These are phyloP conservation scores for Carcinoscorpius rotundicauda DNA, from an alignment of 1,140 invertebrate species.

Conservation along the genomic window DNA sequence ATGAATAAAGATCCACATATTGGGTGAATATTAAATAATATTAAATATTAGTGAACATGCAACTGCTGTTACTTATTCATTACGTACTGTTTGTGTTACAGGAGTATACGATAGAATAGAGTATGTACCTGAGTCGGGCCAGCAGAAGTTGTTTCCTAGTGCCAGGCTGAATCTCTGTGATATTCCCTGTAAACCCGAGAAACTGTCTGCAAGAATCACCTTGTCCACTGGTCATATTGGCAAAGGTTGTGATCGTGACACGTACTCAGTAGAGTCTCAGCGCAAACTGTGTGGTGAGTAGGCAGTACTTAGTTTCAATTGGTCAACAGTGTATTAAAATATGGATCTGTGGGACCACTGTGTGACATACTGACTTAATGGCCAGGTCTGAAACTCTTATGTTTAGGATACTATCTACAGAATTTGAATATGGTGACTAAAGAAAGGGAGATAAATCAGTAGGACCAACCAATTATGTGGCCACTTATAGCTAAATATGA, in stretches of 20 bases:
- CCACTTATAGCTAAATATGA: too few species aligned
- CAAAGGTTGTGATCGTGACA: conserved; percentile 79
- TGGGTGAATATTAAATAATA: too few species aligned
- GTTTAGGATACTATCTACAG: too few species aligned
- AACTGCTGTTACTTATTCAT: too few species aligned
- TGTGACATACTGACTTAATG: too few species aligned
- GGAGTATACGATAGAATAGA: conserved; percentile 80
- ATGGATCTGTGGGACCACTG: too few species aligned
- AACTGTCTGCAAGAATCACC: conserved; percentile 49
- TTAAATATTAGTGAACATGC: not conserved
- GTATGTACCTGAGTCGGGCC: conserved; percentile 71
- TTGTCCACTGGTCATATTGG: conserved; percentile 72
- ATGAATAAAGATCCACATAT: too few species aligned
- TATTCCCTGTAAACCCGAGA: conserved; percentile 53
- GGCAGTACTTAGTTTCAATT: not conserved
- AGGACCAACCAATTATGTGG: too few species aligned
- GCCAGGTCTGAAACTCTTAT: too few species aligned
- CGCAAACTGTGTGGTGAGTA: conserved; percentile 69
- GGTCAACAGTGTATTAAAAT: too few species aligned
- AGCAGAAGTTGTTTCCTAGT: conserved; percentile 64
- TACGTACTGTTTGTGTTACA: conserved; percentile 7
- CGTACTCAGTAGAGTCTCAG: conserved; percentile 75
- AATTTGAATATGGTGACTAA: too few species aligned
- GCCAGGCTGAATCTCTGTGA: conserved; percentile 79
- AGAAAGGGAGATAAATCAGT: too few species aligned